phyloP scores from a whole-genome alignment of 2,797 vertebrate species.

The Masticophis lateralis region DNA sequence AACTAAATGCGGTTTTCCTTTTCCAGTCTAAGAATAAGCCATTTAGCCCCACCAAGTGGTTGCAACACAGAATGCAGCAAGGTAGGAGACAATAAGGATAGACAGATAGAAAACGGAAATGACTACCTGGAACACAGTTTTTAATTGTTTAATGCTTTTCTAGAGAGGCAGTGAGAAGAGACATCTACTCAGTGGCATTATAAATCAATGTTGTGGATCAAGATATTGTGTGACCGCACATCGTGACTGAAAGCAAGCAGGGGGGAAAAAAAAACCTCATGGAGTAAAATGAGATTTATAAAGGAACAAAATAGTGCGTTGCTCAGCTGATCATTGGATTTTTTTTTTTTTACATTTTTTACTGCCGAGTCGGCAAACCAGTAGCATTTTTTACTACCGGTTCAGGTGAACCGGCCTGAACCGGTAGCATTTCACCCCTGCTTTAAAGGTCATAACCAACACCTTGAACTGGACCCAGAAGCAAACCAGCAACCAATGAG shows the following conservation, averaged over 20 bases:
- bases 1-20: background rate
- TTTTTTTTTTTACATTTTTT: too few relatives aligned
- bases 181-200: background rate
- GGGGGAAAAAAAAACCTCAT: background rate
- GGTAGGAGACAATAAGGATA: background rate
- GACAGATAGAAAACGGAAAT: background rate
- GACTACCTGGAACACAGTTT: background rate
- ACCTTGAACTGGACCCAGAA: background rate
- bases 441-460: background rate
- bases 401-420: too few relatives aligned
- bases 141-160: background rate
- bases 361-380: too few relatives aligned
- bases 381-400: too few relatives aligned
- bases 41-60: constrained; percentile 68
- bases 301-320: background rate
- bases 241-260: background rate
- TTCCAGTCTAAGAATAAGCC: constrained; percentile 36
- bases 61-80: constrained; percentile 46
- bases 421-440: too few relatives aligned
- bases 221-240: too few relatives aligned
- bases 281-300: background rate
- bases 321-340: too few relatives aligned
- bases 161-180: background rate
- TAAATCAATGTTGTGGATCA: background rate
- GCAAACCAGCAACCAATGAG: background rate